Conservation (phyloP, 2,113 vertebrate genomes). For the Heterocephalus glaber region DNA sequence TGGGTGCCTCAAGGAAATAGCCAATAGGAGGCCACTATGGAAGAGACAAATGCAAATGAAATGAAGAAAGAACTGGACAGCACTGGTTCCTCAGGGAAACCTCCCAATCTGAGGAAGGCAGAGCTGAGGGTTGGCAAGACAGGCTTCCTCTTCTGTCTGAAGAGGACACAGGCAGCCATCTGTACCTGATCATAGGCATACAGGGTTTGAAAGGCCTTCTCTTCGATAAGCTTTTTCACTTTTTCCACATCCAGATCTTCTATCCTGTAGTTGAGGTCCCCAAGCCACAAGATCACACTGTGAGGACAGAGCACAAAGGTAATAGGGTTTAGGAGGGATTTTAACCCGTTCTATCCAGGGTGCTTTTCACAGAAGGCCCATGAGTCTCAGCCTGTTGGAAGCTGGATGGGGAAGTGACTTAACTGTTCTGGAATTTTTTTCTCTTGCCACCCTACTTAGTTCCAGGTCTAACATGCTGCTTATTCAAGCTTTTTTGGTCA, state of each 20-base stretch:
- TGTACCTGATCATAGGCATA: conserved; percentile 93
- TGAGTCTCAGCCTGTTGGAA: neutral
- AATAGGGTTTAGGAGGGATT: conserved; percentile 41
- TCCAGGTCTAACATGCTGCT: neutral
- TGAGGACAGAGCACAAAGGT: conserved; percentile 72
- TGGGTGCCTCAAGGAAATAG: neutral
- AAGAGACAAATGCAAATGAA: neutral
- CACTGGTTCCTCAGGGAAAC: neutral
- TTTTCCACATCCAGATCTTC: conserved; percentile 91
- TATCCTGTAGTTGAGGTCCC: conserved; percentile 98
- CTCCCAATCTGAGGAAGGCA: neutral
- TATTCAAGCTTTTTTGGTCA: neutral
- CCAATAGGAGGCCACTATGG: fast-evolving
- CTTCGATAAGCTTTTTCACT: conserved; percentile 93
- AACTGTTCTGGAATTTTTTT: neutral
- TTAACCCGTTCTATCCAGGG: neutral
- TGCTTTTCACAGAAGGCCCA: neutral
- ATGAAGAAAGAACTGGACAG: neutral
- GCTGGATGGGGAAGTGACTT: neutral
- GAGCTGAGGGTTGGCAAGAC: neutral
- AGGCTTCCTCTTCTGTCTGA: neutral
- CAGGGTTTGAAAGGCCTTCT: conserved; percentile 90
- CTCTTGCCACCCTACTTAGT: neutral
- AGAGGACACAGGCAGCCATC: neutral
- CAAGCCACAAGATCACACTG: conserved; percentile 94